These are phyloP conservation scores for Elephantulus edwardii DNA, from an alignment of 2,113 vertebrate genomes.

Conservation along the genomic window DNA sequence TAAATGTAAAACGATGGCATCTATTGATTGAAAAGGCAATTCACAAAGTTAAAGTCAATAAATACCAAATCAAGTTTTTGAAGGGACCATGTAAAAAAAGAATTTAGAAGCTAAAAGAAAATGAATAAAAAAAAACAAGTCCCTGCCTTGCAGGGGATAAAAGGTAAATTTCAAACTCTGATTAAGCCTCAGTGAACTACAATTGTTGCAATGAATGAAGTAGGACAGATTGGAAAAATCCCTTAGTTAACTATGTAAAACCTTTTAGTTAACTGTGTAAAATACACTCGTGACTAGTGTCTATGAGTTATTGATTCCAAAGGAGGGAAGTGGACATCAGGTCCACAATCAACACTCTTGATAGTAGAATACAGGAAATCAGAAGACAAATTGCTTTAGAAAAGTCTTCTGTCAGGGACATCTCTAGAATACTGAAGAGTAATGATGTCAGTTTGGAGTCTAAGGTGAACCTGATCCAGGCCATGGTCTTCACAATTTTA, in stretches of 20 bases:
- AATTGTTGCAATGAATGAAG: background rate
- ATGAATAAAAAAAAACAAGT: background rate
- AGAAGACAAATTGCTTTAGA: too few species aligned
- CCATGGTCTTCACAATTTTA: too few species aligned
- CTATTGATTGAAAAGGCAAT: background rate
- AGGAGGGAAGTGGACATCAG: background rate
- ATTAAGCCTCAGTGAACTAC: background rate
- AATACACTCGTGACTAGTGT: background rate
- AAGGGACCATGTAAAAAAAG: slow-evolving; percentile 24
- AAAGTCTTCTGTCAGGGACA: too few species aligned
- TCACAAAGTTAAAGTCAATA: background rate
- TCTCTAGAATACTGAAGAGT: too few species aligned
- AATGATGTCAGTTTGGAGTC: too few species aligned
- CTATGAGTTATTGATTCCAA: background rate
- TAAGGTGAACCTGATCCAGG: too few species aligned
- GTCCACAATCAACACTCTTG: too few species aligned
- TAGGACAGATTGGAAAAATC: background rate
- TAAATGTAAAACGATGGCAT: background rate
- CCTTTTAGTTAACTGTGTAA: background rate
- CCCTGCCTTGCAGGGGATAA: background rate
- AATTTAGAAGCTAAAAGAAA: slow-evolving; percentile 35
- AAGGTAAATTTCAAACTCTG: background rate
- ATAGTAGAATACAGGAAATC: too few species aligned
- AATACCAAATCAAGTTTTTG: slow-evolving; percentile 1
- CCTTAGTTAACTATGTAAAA: background rate